Evolutionary conservation across 1,140 invertebrate species (phyloP).

Genomic region (Trachelipus rathkii): DNA sequence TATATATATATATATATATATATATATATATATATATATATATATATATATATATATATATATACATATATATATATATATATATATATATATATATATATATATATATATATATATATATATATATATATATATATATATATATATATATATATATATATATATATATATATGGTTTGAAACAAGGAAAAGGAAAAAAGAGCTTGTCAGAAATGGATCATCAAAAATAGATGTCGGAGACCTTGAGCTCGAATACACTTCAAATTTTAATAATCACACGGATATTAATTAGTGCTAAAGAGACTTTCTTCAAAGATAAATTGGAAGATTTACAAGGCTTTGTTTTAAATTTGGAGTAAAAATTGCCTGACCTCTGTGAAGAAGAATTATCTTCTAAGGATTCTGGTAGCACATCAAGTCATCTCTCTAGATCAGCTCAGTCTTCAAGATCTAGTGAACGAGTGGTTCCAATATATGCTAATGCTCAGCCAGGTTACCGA

Average conservation of each 20-base stretch:
- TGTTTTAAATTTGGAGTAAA: conserved; percentile 30
- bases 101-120: too few species aligned
- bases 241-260: conserved; percentile 12
- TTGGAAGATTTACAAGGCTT: conserved; percentile 36
- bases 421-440: conserved; percentile 28
- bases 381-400: conserved; percentile 29
- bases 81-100: too few species aligned
- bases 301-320: conserved; percentile 36
- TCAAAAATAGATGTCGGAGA: conserved; percentile 4
- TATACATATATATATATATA: too few species aligned
- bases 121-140: too few species aligned
- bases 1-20: too few species aligned
- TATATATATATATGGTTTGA: conserved; percentile 46
- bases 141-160: too few species aligned
- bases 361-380: conserved; percentile 21
- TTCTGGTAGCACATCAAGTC: conserved; percentile 32
- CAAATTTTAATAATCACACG: conserved; percentile 14
- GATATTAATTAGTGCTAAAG: conserved; percentile 34
- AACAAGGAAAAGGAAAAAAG: conserved; percentile 28
- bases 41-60: too few species aligned
- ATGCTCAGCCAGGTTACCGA: conserved; percentile 17
- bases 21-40: too few species aligned
- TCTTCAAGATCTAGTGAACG: conserved; percentile 31
- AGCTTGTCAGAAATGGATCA: conserved; percentile 12
- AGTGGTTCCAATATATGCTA: conserved; percentile 33